Evolutionary conservation across 2,888 invertebrate genomes (phyloP).

Genomic region (Blomia tropicalis): DNA sequence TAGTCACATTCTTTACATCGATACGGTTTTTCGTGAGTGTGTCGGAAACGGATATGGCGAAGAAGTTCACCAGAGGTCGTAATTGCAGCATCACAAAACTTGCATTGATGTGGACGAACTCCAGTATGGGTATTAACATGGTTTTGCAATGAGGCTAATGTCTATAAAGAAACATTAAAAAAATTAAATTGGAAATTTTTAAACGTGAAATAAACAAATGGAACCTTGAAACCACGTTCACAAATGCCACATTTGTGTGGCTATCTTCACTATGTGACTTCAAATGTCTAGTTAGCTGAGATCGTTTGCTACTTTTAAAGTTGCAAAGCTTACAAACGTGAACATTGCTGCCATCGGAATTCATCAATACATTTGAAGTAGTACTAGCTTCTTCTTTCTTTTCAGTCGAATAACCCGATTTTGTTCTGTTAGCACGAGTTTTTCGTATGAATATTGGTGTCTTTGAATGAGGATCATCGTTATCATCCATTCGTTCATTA

Average conservation of each 20-base stretch:
- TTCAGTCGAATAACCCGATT: constrained; percentile 48
- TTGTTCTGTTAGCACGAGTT: too few relatives aligned
- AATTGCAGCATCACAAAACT: constrained; percentile 68
- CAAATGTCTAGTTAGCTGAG: constrained; percentile 77
- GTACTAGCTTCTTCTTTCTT: constrained; percentile 18
- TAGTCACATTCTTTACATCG: constrained; percentile 91
- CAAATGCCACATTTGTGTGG: constrained; percentile 85
- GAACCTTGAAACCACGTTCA: constrained; percentile 69
- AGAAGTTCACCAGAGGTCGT: constrained; percentile 53
- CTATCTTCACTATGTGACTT: constrained; percentile 85
- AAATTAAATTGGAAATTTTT: background rate
- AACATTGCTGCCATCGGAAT: constrained; percentile 17
- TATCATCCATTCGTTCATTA: too few relatives aligned
- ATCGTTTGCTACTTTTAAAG: constrained; percentile 74
- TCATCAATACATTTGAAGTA: too few relatives aligned
- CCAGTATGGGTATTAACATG: constrained; percentile 94
- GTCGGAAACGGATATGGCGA: constrained; percentile 82
- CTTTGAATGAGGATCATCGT: too few relatives aligned
- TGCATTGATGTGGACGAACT: constrained; percentile 73
- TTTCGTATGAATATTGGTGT: too few relatives aligned
- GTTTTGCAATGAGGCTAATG: constrained; percentile 73
- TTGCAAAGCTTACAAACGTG: constrained; percentile 78
- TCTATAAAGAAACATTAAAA: constrained; percentile 36
- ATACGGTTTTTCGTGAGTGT: constrained; percentile 94
- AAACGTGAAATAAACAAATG: background rate